Evolutionary conservation across 2,888 invertebrate species (phyloP), one percentile per base, ranked within the genome.

Genomic region (Thyatira batis): DNA sequence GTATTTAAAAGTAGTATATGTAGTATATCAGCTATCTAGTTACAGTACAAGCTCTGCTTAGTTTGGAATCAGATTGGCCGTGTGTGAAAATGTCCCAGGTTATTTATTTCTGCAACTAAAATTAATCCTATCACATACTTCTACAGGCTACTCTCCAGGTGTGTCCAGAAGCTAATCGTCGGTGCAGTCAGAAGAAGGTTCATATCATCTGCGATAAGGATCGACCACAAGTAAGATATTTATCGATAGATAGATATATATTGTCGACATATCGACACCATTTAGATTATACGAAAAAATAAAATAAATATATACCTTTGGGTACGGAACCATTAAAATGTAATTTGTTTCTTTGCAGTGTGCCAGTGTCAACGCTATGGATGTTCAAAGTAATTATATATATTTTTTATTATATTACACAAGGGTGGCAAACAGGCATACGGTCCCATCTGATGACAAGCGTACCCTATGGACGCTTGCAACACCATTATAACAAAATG

Each of bases 161-260:
- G 0, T 84, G 84, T 39, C 73, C 82, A 0, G 65, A 61, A 11
- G 67, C 83, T 3, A 65, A 58, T 45, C 63, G 52, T 3, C 64
- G 85, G 0, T 81, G 72, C 58, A 59, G 57, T 0, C 64, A 68
- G 8, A 65, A 64, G 49, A 71, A 55, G 21, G 45, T 59, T 1
- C 67, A 67, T 43, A 71, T 70, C 13, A 11, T 13, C 1, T 13
- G 33, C 5, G 6, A 13, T 21, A 45, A 8, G 5, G 50, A 53
- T 2, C 21, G 46, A 0, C 59, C 65, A n/a, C 50, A 52, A 21
- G 61, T 65, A 60, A 61, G 71, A n/a, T n/a, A n/a, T n/a, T n/a
- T n/a, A n/a, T n/a, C n/a, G n/a, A n/a, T n/a, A n/a, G n/a, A n/a
- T n/a, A n/a, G n/a, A n/a, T n/a, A n/a, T n/a, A n/a, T n/a, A n/a